Conservation (phyloP, 2,113 vertebrate species). For the Thunnus thynnus region DNA sequence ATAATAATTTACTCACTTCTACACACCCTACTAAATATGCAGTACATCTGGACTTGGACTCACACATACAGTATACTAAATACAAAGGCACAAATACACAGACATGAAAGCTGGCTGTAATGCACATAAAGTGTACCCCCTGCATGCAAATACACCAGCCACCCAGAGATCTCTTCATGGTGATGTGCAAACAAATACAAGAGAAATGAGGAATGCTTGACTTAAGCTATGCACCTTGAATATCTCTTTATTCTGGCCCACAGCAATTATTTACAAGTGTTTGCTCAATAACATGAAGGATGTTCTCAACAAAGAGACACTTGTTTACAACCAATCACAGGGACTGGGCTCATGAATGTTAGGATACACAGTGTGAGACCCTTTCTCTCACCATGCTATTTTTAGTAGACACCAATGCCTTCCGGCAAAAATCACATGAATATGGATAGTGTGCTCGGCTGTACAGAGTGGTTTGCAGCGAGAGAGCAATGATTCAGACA, state of each 20-base stretch:
- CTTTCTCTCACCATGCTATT: conserved; percentile 85
- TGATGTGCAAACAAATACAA: conserved; percentile 27
- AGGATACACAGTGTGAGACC: conserved; percentile 78
- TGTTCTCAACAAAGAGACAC: conserved; percentile 62
- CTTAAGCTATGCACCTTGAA: conserved; percentile 34
- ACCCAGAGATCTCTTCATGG: not conserved
- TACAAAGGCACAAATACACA: not conserved
- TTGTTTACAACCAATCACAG: conserved; percentile 79
- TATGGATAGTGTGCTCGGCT: conserved; percentile 85
- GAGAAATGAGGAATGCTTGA: not conserved
- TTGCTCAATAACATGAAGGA: conserved; percentile 59
- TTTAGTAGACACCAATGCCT: conserved; percentile 88
- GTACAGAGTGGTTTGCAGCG: conserved; percentile 78
- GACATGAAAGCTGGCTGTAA: not conserved
- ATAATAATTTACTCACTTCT: not conserved
- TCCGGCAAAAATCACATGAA: conserved; percentile 86
- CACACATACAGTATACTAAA: not conserved
- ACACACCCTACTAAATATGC: not conserved
- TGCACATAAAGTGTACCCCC: not conserved
- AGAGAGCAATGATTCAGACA: conserved; percentile 79
- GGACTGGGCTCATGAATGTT: conserved; percentile 71
- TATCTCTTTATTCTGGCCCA: conserved; percentile 52
- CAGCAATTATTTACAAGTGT: conserved; percentile 70
- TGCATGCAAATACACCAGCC: not conserved
- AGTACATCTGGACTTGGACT: not conserved